Percentiles rank a stretch among this genome's conserved stretches.
phyloP scores from a whole-genome alignment of 2,113 vertebrate species.

The Hyperoodon ampullatus region DNA sequence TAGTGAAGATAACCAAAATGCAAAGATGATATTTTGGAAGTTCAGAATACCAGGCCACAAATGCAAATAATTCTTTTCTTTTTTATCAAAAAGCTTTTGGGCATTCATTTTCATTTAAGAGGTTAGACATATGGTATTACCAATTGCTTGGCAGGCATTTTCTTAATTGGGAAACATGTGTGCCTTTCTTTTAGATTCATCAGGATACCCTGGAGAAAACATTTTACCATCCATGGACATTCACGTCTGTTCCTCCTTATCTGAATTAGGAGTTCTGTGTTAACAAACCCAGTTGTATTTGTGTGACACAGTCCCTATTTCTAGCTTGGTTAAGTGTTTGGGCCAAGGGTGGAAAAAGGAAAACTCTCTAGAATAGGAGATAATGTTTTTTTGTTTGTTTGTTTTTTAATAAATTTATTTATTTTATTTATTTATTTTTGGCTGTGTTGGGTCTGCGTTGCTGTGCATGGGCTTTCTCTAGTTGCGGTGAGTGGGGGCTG shows the following conservation, averaged over 20 bases:
- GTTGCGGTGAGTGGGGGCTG: too few species aligned
- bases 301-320: not conserved
- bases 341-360: not conserved
- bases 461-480: too few species aligned
- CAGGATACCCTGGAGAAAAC: slow-evolving; percentile 24
- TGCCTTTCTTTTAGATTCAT: slow-evolving; percentile 23
- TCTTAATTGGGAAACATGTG: slow-evolving; percentile 63
- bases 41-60: not conserved
- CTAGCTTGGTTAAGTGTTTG: not conserved
- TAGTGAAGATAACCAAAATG: not conserved
- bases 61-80: not conserved
- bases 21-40: not conserved
- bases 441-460: too few species aligned
- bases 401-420: too few species aligned
- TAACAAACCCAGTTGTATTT: not conserved
- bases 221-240: not conserved
- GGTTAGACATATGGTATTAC: slow-evolving; percentile 16
- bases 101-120: slow-evolving; percentile 49
- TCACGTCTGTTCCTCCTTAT: slow-evolving; percentile 23
- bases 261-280: not conserved
- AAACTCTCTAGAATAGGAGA: not conserved
- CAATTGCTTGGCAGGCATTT: slow-evolving; percentile 34
- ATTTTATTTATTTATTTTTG: too few species aligned
- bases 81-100: not conserved
- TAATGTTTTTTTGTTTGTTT: not conserved